Conservation (phyloP, 2,797 vertebrate species). For the Streptopelia turtur region DNA sequence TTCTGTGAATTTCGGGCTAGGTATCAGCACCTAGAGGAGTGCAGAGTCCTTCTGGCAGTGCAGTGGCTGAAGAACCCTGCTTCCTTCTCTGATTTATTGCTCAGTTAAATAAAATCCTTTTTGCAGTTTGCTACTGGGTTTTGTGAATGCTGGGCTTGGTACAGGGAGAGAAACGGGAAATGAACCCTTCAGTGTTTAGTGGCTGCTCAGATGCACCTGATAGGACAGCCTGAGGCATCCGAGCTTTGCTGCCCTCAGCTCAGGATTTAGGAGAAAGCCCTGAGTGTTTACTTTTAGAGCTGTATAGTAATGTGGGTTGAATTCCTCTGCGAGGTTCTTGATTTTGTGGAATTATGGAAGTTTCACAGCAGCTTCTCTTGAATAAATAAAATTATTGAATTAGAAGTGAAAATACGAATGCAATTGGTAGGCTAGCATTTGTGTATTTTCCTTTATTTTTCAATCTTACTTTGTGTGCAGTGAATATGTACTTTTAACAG, state of each 20-base stretch:
- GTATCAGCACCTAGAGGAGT: background rate
- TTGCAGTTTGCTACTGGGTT: background rate
- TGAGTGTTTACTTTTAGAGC: background rate
- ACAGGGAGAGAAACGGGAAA: background rate
- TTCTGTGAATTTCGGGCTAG: background rate
- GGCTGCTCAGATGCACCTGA: background rate
- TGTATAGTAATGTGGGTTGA: background rate
- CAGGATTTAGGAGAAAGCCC: background rate
- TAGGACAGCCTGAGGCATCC: background rate
- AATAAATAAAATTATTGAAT: background rate
- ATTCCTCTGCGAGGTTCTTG: background rate
- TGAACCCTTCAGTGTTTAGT: background rate
- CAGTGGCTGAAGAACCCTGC: background rate
- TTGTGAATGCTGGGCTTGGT: background rate
- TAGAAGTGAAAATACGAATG: background rate
- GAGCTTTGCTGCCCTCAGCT: background rate
- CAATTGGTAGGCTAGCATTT: background rate
- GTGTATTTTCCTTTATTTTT: background rate
- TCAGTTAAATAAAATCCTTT: background rate
- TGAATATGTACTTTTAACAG: background rate
- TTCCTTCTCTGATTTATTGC: background rate
- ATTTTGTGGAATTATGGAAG: background rate
- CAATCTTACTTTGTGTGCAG: background rate
- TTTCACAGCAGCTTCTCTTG: background rate
- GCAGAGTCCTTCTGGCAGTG: background rate